phyloP scores from a whole-genome alignment of 64 coral and sea anemone species.

The Orbicella faveolata region DNA sequence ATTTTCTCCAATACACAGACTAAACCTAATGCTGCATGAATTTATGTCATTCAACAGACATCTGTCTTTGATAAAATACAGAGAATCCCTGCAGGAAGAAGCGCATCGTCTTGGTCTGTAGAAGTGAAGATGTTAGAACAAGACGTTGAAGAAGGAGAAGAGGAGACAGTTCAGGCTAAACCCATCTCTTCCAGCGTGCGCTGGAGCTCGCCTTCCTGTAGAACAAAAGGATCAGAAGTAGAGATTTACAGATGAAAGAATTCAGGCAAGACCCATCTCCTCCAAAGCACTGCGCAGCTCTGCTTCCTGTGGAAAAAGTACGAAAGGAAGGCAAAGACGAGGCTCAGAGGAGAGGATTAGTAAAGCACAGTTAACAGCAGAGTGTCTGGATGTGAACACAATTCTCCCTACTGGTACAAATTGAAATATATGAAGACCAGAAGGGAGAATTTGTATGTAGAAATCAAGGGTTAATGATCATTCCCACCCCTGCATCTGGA shows the following conservation, averaged over 20 bases:
- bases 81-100: not conserved
- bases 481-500: too few relatives aligned
- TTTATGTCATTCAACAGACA: not conserved
- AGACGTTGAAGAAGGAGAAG: conserved; percentile 46
- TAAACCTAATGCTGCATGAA: too few relatives aligned
- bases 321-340: conserved; percentile 36
- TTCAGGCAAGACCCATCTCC: conserved; percentile 80
- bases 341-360: conserved; percentile 17
- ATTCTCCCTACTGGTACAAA: not conserved
- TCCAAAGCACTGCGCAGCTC: conserved; percentile 71
- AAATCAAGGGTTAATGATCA: too few relatives aligned
- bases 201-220: conserved; percentile 93
- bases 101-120: conserved; percentile 6
- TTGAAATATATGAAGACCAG: not conserved
- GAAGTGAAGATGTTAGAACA: conserved; percentile 26
- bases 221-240: conserved; percentile 79
- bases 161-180: conserved; percentile 62
- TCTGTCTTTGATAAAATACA: not conserved
- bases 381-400: not conserved
- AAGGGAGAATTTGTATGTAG: not conserved
- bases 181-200: conserved; percentile 97
- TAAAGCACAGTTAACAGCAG: not conserved
- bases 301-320: conserved; percentile 62
- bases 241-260: conserved; percentile 46
- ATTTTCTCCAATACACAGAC: too few relatives aligned